These are phyloP conservation scores for Dasypus novemcinctus DNA, from an alignment of 2,113 vertebrate genomes.

Conservation along the genomic window DNA sequence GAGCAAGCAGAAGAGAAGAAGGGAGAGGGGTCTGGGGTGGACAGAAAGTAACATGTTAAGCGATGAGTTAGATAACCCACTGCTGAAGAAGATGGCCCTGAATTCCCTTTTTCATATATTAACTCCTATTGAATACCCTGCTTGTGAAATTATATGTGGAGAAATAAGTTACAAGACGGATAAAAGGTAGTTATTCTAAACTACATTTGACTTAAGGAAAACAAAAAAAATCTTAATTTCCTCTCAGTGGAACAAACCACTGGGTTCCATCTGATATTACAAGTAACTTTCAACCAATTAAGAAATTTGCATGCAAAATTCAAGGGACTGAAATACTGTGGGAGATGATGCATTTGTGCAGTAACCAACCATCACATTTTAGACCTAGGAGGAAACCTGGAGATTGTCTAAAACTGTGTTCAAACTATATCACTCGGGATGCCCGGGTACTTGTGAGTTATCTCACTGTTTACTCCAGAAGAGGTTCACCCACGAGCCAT, in stretches of 20 bases:
- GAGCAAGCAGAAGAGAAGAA: neutral
- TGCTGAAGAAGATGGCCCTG: neutral
- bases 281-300: neutral
- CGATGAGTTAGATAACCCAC: neutral
- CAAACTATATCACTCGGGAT: neutral
- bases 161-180: neutral
- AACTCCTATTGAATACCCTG: neutral
- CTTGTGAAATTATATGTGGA: neutral
- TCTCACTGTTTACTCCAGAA: neutral
- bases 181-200: conserved; percentile 2
- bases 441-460: neutral
- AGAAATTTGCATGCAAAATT: neutral
- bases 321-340: neutral
- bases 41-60: neutral
- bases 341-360: neutral
- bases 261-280: conserved; percentile 10
- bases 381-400: neutral
- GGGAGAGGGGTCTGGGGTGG: neutral
- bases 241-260: neutral
- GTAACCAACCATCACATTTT: neutral
- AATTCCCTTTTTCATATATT: neutral
- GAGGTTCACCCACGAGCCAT: neutral
- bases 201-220: neutral
- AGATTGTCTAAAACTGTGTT: neutral
- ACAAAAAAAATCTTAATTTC: conserved; percentile 9